Evolutionary conservation across 2,113 vertebrate species (phyloP).

Genomic region (Clarias macrocephalus): DNA sequence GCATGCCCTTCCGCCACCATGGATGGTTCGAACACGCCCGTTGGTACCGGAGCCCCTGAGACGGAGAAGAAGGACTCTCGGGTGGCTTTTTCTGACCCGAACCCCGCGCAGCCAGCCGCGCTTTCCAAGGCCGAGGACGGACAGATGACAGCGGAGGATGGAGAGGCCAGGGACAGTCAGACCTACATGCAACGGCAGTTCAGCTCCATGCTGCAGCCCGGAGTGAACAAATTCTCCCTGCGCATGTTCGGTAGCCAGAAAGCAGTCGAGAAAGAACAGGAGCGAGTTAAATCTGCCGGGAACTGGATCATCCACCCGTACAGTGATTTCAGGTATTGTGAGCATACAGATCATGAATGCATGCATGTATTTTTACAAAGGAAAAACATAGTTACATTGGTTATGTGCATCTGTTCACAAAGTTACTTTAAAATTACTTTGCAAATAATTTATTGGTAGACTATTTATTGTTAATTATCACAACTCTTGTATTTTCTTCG

Average conservation of each 20-base stretch:
- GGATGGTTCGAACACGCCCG: slow-evolving; percentile 68
- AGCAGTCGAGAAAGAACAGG: slow-evolving; percentile 92
- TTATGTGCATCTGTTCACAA: neutral
- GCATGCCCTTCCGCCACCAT: slow-evolving; percentile 59
- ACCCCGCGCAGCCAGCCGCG: slow-evolving; percentile 56
- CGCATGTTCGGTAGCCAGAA: slow-evolving; percentile 99
- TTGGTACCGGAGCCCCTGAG: slow-evolving; percentile 49
- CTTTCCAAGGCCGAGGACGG: slow-evolving; percentile 73
- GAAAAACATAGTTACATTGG: neutral
- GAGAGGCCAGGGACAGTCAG: slow-evolving; percentile 79
- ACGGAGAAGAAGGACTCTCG: slow-evolving; percentile 26
- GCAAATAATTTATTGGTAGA: neutral
- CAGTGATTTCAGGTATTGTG: slow-evolving; percentile 88
- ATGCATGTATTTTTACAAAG: neutral
- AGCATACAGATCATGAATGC: neutral
- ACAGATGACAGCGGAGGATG: slow-evolving; percentile 77
- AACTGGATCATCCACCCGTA: slow-evolving; percentile 98
- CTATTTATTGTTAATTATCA: neutral
- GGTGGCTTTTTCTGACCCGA: slow-evolving; percentile 42
- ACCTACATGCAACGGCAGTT: slow-evolving; percentile 96
- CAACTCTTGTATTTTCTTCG: neutral
- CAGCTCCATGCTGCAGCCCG: slow-evolving; percentile 92
- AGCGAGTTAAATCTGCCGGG: slow-evolving; percentile 93
- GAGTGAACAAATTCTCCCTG: slow-evolving; percentile 98
- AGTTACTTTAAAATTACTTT: neutral